phyloP scores from a whole-genome alignment of 2,113 vertebrate genomes.

The Hylia prasina region DNA sequence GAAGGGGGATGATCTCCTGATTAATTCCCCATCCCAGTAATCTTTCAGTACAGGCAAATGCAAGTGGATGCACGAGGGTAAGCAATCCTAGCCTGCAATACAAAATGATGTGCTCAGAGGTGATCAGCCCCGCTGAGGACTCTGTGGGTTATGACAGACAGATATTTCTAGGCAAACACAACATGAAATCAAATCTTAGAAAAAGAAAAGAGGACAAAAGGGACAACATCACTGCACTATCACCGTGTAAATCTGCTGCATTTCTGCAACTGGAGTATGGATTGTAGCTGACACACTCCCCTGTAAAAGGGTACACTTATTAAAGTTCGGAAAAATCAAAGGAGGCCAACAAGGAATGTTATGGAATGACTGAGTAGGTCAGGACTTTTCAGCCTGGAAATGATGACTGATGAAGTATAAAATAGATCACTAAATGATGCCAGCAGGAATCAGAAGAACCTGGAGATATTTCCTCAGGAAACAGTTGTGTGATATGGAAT shows the following conservation, averaged over 20 bases:
- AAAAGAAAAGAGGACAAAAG: neutral
- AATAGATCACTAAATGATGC: neutral
- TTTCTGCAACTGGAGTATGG: neutral
- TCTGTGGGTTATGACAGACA: neutral
- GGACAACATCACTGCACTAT: neutral
- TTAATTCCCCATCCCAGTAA: neutral
- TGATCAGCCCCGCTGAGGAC: neutral
- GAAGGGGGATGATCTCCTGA: neutral
- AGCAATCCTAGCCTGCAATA: neutral
- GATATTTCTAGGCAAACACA: neutral
- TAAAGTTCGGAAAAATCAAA: neutral
- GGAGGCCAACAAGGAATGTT: neutral
- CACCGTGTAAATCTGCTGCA: neutral
- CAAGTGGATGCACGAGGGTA: neutral
- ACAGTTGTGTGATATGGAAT: neutral
- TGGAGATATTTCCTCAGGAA: neutral
- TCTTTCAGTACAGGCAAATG: neutral
- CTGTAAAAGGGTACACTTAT: neutral
- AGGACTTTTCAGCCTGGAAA: neutral
- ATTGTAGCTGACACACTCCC: neutral
- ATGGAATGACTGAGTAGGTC: neutral
- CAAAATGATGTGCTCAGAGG: neutral
- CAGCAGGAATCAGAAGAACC: neutral
- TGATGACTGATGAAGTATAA: rapidly evolving
- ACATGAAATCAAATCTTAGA: neutral